Evolutionary conservation across 2,113 vertebrate genomes (phyloP), one percentile per base, ranked within the genome.

Genomic region (Sinocyclocheilus anshuiensis): DNA sequence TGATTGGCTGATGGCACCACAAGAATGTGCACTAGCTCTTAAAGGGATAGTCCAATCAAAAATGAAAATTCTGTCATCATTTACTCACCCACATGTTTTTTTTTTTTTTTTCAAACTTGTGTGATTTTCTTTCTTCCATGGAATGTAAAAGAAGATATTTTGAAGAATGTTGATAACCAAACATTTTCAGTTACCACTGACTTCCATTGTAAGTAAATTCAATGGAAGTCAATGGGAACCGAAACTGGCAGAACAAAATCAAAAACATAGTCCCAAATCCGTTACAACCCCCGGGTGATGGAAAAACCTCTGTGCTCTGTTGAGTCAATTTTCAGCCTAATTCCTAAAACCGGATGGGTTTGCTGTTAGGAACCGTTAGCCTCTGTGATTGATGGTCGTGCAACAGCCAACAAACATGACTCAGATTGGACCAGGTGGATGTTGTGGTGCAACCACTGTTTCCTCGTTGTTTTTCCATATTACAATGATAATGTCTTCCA

Each of bases 361-460:
- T 81, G 63, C 78, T 65, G 39, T 50, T 50, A 65, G 79, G 36
- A 81, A 67, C 79, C 9, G 39, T 81, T 63, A 59, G 53, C 7
- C 26, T 69, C 6, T 45, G 22, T 75, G 9, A 55, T 36, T 77
- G 15, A 39, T 61, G 12, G 18, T 22, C 11, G 5, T n/a, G 26
- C 5, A 61, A 59, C 10, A 4, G 53, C 57, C 36, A 65, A 20
- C 36, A 24, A 45, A 45, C 29, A 65, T 45, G 36, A 81, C 7
- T 81, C 59, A 65, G 29, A 24, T 67, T 80, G 78, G 78, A 80
- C 33, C 6, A 45, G 36, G 11, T 63, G 57, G 33, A 26, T 11
- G 5, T 55, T 33, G 16, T 10, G 48, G 26, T 16, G 3, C 50
- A n/a, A 79, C 39, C 53, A 36, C 53, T 45, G 39, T 42, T 42